Evolutionary conservation across 2,888 invertebrate genomes (phyloP).

Genomic region (Ametastegia equiseti): DNA sequence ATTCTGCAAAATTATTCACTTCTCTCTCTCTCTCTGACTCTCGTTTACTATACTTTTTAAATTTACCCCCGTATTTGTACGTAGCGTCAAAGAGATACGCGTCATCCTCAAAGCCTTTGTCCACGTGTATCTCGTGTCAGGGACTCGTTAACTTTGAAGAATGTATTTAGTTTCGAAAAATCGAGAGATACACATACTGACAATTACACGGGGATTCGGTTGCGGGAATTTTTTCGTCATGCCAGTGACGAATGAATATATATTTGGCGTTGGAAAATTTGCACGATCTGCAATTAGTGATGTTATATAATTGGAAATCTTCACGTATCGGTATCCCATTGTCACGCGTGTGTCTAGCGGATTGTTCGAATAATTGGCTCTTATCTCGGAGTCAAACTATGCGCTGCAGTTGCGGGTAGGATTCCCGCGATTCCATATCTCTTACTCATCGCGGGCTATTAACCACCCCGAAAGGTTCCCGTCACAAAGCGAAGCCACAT

Average conservation of each 20-base stretch:
- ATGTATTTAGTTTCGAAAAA: not conserved
- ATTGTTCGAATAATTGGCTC: slow-evolving; percentile 45
- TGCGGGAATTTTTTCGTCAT: no score
- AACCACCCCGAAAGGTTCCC: not conserved
- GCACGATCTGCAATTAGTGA: not conserved
- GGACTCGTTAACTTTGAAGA: slow-evolving; percentile 24
- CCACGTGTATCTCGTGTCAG: slow-evolving; percentile 4
- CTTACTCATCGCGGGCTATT: slow-evolving; percentile 4
- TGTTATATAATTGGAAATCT: not conserved
- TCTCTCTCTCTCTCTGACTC: not conserved
- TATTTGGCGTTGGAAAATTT: no score
- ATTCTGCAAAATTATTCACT: no score
- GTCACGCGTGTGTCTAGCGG: not conserved
- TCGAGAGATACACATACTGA: slow-evolving; percentile 20
- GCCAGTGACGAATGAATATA: no score
- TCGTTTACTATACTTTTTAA: not conserved
- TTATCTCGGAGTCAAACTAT: slow-evolving; percentile 29
- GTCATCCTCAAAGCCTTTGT: not conserved
- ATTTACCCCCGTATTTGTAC: not conserved
- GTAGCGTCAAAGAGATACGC: not conserved
- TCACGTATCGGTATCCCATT: not conserved
- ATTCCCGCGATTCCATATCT: slow-evolving; percentile 25
- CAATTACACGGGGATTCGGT: no score
- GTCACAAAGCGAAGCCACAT: slow-evolving; percentile 30
- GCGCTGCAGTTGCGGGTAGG: not conserved